Percentiles rank a stretch among this genome's conserved stretches.
phyloP scores from a whole-genome alignment of 2,888 invertebrate genomes.

The Agrochola lota region DNA sequence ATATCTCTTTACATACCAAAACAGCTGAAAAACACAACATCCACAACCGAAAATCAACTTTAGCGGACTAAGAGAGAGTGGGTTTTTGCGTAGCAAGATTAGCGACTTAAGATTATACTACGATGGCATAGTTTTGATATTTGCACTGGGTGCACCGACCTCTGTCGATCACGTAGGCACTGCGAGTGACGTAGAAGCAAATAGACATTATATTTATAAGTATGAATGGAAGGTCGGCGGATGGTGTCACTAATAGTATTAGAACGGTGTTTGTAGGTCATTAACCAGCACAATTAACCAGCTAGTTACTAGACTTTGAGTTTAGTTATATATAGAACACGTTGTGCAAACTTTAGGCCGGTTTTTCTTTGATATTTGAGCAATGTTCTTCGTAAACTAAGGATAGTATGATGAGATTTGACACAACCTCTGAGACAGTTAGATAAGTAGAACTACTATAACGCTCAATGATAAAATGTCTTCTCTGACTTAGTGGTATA shows the following conservation, averaged over 20 bases:
- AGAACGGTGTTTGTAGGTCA: conserved; percentile 61
- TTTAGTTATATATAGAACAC: neutral
- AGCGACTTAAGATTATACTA: conserved; percentile 31
- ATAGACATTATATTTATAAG: conserved; percentile 44
- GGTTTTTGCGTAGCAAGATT: conserved; percentile 27
- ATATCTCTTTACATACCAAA: conserved; percentile 61
- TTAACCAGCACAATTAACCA: conserved; percentile 15
- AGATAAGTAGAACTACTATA: neutral
- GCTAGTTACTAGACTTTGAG: neutral
- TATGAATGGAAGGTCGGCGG: conserved; percentile 54
- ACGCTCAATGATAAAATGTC: neutral
- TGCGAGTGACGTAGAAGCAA: conserved; percentile 46
- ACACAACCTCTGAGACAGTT: neutral
- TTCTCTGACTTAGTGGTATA: neutral
- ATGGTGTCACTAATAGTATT: conserved; percentile 39
- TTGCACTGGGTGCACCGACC: conserved; percentile 84
- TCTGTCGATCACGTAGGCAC: conserved; percentile 68
- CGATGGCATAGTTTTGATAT: conserved; percentile 70
- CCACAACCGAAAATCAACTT: conserved; percentile 41
- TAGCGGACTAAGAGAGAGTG: neutral
- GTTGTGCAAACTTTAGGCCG: neutral
- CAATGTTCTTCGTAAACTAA: neutral
- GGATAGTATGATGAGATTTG: neutral
- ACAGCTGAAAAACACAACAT: conserved; percentile 34
- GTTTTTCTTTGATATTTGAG: neutral